Evolutionary conservation across 2,113 vertebrate species (phyloP).

Genomic region (Acanthochromis polyacanthus): DNA sequence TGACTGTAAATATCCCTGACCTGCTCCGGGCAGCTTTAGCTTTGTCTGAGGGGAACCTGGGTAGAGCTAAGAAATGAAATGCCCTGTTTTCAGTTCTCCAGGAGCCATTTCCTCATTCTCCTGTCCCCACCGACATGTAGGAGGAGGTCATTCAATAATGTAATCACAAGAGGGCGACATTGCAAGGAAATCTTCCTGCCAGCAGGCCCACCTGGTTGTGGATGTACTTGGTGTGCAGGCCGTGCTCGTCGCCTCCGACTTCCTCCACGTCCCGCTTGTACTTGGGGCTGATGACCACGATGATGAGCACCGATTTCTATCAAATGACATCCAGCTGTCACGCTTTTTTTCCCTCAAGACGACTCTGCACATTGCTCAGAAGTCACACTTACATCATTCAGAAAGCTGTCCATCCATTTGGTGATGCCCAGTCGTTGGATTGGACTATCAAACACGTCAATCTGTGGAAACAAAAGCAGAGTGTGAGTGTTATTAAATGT

Average conservation of each 20-base stretch:
- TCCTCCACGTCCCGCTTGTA: constrained; percentile 96
- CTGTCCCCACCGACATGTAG: not conserved
- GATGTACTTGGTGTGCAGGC: constrained; percentile 97
- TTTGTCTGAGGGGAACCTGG: too few relatives aligned
- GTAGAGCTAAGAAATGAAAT: too few relatives aligned
- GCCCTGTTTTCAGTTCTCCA: too few relatives aligned
- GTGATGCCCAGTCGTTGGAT: constrained; percentile 92
- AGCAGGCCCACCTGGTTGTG: constrained; percentile 90
- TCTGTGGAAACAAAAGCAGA: constrained; percentile 78
- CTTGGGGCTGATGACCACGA: constrained; percentile 96
- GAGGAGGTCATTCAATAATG: not conserved
- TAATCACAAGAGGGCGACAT: constrained; percentile 38
- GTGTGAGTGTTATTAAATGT: not conserved
- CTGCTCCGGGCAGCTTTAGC: too few relatives aligned
- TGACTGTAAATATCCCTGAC: not conserved
- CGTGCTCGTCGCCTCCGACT: constrained; percentile 90
- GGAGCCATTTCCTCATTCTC: too few relatives aligned
- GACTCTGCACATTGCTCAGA: not conserved
- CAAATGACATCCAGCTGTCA: constrained; percentile 19
- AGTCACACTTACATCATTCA: constrained; percentile 90
- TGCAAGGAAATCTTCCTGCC: not conserved
- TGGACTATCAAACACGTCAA: constrained; percentile 94
- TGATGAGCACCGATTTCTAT: constrained; percentile 97
- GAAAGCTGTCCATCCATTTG: constrained; percentile 95
- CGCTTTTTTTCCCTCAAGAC: too few relatives aligned